phyloP scores from a whole-genome alignment of 1,140 invertebrate species.

The Patella vulgata region DNA sequence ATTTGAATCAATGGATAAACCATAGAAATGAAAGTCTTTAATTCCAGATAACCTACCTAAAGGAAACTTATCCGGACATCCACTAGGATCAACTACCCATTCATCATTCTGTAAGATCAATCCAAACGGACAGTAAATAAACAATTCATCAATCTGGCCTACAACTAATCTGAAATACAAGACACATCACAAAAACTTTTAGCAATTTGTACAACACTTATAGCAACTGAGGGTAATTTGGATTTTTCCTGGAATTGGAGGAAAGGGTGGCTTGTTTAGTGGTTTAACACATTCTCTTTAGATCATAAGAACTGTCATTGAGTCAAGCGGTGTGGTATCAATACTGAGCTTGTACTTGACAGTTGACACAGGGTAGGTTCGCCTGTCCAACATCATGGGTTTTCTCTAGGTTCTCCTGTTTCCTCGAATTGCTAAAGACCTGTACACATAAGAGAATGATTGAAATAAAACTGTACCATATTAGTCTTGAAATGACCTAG shows the following conservation, averaged over 20 bases:
- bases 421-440: too few relatives aligned
- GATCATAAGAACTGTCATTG: too few relatives aligned
- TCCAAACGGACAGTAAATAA: slow-evolving; percentile 51
- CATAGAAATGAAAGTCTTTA: too few relatives aligned
- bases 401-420: too few relatives aligned
- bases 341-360: too few relatives aligned
- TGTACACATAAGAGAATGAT: too few relatives aligned
- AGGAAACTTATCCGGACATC: neutral
- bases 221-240: neutral
- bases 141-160: slow-evolving; percentile 50
- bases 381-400: too few relatives aligned
- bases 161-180: slow-evolving; percentile 44
- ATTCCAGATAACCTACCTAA: neutral
- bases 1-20: too few relatives aligned
- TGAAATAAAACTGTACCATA: too few relatives aligned
- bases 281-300: neutral
- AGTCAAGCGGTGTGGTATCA: neutral
- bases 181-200: neutral
- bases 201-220: slow-evolving; percentile 2
- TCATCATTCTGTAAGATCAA: slow-evolving; percentile 16
- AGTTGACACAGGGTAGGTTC: too few relatives aligned
- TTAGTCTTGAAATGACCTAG: too few relatives aligned
- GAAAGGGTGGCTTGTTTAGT: neutral
- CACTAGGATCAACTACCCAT: neutral
- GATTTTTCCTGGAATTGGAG: neutral